Percentiles rank a stretch among this genome's conserved stretches.
Evolutionary conservation across 2,113 vertebrate species (phyloP).

Genomic region (Anolis carolinensis): DNA sequence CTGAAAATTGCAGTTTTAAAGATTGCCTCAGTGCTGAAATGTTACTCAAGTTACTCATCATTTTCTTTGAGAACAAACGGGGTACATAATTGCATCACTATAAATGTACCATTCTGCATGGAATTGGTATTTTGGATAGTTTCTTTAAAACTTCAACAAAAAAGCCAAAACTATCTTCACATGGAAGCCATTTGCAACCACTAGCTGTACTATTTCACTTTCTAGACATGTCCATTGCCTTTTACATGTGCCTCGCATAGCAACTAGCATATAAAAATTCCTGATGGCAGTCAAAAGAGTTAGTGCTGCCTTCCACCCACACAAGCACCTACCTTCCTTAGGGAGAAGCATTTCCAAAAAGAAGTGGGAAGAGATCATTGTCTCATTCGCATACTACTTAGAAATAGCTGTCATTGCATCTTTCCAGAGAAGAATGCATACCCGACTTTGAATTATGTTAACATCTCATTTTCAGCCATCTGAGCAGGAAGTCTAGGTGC

Average conservation of each 20-base stretch:
- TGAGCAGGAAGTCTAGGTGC: slow-evolving; percentile 49
- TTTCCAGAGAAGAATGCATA: slow-evolving; percentile 40
- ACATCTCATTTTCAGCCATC: slow-evolving; percentile 47
- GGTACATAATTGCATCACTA: too few relatives aligned
- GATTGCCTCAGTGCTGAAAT: too few relatives aligned
- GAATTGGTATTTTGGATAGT: too few relatives aligned
- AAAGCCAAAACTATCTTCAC: background rate
- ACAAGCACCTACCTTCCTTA: background rate
- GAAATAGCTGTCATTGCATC: slow-evolving; percentile 29
- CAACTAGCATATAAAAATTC: background rate
- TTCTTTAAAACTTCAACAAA: too few relatives aligned
- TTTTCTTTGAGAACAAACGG: too few relatives aligned
- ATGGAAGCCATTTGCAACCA: background rate
- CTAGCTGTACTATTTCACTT: background rate
- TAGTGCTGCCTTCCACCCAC: background rate
- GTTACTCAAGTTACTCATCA: too few relatives aligned
- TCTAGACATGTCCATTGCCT: background rate
- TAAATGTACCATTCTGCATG: too few relatives aligned
- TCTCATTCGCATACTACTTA: slow-evolving; percentile 35
- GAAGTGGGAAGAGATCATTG: background rate
- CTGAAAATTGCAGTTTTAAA: too few relatives aligned
- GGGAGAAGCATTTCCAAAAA: slow-evolving; percentile 1
- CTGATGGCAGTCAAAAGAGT: background rate
- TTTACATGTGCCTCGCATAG: background rate
- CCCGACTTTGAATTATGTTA: slow-evolving; percentile 39